These are phyloP conservation scores for Xenentodon cancila DNA, from an alignment of 2,797 vertebrate species.

Conservation along the genomic window DNA sequence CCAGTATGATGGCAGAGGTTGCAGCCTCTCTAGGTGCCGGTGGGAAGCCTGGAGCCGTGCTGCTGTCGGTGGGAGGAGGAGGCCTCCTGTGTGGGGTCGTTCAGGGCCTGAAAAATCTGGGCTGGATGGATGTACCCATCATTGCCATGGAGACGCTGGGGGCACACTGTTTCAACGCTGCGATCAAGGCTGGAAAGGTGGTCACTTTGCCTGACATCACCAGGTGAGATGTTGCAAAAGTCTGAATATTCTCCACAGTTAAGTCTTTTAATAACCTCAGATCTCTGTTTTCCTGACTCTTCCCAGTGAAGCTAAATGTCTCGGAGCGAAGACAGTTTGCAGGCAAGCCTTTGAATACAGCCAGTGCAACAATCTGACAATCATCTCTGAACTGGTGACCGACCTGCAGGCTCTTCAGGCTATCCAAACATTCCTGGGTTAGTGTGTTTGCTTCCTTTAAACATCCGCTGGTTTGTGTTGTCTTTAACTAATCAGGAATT, in stretches of 20 bases:
- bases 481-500: too few relatives aligned
- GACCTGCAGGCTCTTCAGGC: conserved; percentile 73
- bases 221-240: conserved; percentile 68
- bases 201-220: conserved; percentile 85
- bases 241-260: neutral
- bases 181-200: conserved; percentile 73
- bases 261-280: neutral
- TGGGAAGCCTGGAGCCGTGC: conserved; percentile 79
- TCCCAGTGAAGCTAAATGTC: conserved; percentile 80
- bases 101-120: conserved; percentile 79
- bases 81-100: conserved; percentile 84
- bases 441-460: conserved; percentile 13
- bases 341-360: conserved; percentile 75
- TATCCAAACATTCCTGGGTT: conserved; percentile 69
- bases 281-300: neutral
- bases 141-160: conserved; percentile 84
- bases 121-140: conserved; percentile 82
- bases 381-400: conserved; percentile 72
- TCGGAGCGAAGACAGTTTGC: conserved; percentile 78
- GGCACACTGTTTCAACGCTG: conserved; percentile 81
- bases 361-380: conserved; percentile 45
- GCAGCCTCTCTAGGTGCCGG: conserved; percentile 62
- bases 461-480: too few relatives aligned
- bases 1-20: conserved; percentile 78
- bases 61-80: conserved; percentile 84